Evolutionary conservation across 2,797 vertebrate species (phyloP), one percentile per base, ranked within the genome.

Genomic region (Peromyscus attwateri): DNA sequence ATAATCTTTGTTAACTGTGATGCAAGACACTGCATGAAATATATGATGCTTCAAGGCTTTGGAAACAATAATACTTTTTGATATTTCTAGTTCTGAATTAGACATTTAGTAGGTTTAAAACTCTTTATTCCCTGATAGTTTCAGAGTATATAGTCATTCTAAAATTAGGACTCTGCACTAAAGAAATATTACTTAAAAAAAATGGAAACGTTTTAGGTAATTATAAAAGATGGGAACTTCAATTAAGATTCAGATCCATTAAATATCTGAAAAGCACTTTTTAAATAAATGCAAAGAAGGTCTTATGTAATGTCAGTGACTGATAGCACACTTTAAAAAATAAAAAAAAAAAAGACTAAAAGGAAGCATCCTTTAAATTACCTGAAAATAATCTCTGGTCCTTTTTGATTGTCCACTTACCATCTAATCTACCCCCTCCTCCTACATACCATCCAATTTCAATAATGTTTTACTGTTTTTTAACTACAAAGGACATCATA

Each of bases 191-290:
- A 76, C 27, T 76, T 49, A 37, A 87, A 52, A 37, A 29, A 76
- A 80, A 90, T 13, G 40, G 27, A 92, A 95, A 87, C 1, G 3
- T 82, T 89, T 97, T 82, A 93, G 37, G 43, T 94, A 95, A 89
- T 95, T 37, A 90, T 83, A 46, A 89, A 93, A 94, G 73, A 46
- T 2, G 49, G 29, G 8, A 68, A 6, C 31, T 92, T 95, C 92
- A 95, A 96, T 96, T 95, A 95, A 94, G 55, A 94, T 75, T n/a
- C 90, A 84, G 23, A 10, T 27, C 13, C 37, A 12, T 76, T 95
- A 91, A 84, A 17, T 89, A 10, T n/a, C 19, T 19, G 43, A 89
- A 89, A 92, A 75, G 10, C 8, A 80, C 43, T 92, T 57, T 79
- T 75, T 16, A 64, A 94, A 89, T 14, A 81, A 70, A 23, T 66